Percentiles rank a stretch among this genome's conserved stretches.
Conservation (phyloP, 1,140 invertebrate genomes). For the Sitobion miscanthi region DNA sequence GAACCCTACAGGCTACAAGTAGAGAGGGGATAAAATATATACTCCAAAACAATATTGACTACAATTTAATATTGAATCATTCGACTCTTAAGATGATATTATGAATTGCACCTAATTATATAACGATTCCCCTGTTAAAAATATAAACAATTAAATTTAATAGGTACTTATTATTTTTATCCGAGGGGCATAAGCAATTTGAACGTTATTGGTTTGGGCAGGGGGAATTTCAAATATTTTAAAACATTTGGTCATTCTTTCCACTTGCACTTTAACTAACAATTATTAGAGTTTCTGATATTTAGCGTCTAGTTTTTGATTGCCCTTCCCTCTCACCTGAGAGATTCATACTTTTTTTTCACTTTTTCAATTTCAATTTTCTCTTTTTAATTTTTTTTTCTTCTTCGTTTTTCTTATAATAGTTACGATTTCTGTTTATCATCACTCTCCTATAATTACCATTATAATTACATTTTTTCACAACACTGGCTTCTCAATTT, state of each 20-base stretch:
- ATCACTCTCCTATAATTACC: background rate
- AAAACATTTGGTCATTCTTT: background rate
- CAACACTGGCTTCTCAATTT: slow-evolving; percentile 8
- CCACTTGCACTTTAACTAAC: background rate
- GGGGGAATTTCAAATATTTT: background rate
- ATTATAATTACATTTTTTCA: background rate
- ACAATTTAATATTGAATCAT: background rate
- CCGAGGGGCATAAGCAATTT: background rate
- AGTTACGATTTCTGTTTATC: background rate
- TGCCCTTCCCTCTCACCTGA: background rate
- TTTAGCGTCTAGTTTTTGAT: too few relatives aligned
- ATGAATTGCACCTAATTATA: background rate
- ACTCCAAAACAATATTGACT: background rate
- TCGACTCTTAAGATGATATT: background rate
- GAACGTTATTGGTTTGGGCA: background rate
- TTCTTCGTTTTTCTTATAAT: background rate
- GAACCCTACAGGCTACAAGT: background rate
- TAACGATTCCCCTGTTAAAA: background rate
- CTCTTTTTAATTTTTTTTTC: background rate
- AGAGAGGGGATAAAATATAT: background rate
- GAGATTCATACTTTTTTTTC: background rate
- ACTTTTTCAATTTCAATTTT: background rate
- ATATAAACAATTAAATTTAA: background rate
- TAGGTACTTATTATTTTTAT: background rate
- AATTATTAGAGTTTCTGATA: background rate